Percentiles rank a stretch among this genome's conserved stretches.
These are phyloP conservation scores for Solen grandis DNA, from an alignment of 1,140 invertebrate genomes.

Conservation along the genomic window DNA sequence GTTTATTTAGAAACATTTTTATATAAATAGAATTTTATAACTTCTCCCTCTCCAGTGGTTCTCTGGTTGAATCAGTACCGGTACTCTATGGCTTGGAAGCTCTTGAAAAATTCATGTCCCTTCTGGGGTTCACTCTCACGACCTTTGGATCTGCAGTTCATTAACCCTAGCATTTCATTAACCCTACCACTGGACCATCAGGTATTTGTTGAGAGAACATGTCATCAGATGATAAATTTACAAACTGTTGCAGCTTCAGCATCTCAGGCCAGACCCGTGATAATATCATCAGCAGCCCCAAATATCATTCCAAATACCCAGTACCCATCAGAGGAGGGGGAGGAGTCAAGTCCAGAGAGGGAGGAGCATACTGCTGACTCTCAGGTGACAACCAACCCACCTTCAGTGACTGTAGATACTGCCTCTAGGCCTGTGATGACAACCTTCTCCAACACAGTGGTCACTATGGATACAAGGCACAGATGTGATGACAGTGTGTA, in stretches of 20 bases:
- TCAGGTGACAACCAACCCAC: not conserved
- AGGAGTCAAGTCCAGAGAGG: not conserved
- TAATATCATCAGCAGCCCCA: constrained; percentile 38
- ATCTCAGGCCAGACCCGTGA: constrained; percentile 45
- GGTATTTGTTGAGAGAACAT: no score
- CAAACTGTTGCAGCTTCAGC: constrained; percentile 46
- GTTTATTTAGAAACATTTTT: no score
- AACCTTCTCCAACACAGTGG: constrained; percentile 39
- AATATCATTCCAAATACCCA: constrained; percentile 44
- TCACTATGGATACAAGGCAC: constrained; percentile 19
- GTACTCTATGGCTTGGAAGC: no score
- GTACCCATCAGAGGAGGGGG: not conserved
- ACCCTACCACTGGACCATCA: not conserved
- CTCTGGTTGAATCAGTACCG: no score
- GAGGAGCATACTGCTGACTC: not conserved
- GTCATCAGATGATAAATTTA: no score
- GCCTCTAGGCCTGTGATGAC: constrained; percentile 22
- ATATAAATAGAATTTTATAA: no score
- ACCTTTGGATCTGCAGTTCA: no score
- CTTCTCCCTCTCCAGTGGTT: no score
- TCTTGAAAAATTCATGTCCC: no score
- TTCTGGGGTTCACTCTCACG: no score
- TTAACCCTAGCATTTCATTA: no score
- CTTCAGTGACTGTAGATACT: not conserved
- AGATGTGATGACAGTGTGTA: not conserved